Percentiles rank a stretch among this genome's conserved stretches.
phyloP scores from a whole-genome alignment of 2,888 invertebrate species.

The Chloroclysta siterata region DNA sequence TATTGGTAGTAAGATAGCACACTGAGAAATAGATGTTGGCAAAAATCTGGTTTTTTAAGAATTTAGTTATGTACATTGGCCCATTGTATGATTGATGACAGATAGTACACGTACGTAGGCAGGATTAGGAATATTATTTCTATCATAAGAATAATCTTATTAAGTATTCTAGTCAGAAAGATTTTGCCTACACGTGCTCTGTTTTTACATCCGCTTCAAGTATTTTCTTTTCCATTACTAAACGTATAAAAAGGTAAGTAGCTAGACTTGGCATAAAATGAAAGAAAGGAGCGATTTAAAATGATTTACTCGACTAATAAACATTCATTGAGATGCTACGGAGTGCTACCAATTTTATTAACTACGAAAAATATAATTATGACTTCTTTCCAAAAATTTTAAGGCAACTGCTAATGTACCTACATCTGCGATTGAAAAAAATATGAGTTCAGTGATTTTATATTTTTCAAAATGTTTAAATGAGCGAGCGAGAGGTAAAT shows the following conservation, averaged over 20 bases:
- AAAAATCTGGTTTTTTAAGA: conserved; percentile 18
- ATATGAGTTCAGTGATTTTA: too few relatives aligned
- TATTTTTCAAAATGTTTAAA: too few relatives aligned
- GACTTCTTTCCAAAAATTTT: too few relatives aligned
- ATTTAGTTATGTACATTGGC: background rate
- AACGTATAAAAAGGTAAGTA: background rate
- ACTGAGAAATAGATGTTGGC: conserved; percentile 2
- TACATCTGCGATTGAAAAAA: too few relatives aligned
- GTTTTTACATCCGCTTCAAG: conserved; percentile 3
- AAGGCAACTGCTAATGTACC: too few relatives aligned
- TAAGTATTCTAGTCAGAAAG: background rate
- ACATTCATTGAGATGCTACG: background rate
- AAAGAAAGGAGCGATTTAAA: background rate
- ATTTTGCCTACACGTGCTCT: background rate
- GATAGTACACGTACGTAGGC: background rate
- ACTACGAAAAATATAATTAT: background rate
- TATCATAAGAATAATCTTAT: background rate
- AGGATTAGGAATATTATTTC: background rate
- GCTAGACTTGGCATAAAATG: background rate
- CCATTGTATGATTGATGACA: too few relatives aligned
- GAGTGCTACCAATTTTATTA: background rate
- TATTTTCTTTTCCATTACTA: conserved; percentile 1
- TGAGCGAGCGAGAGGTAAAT: too few relatives aligned
- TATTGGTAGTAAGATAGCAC: conserved; percentile 19
- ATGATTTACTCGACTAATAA: background rate